Evolutionary conservation across 2,113 vertebrate genomes (phyloP).

Genomic region (Peromyscus polionotus): DNA sequence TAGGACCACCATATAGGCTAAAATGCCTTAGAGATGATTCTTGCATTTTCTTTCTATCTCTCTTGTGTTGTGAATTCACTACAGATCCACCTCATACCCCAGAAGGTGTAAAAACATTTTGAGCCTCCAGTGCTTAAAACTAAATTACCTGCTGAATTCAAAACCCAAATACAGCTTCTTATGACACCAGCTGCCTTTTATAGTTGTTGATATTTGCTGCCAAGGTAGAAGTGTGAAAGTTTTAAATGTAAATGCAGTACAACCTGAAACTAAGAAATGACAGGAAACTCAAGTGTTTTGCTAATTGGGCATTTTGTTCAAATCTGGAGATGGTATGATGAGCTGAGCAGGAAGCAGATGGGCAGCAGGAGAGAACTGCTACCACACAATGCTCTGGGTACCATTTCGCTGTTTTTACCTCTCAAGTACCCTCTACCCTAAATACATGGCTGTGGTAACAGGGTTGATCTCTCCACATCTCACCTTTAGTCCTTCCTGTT

Average conservation of each 20-base stretch:
- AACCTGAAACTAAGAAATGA: slow-evolving; percentile 14
- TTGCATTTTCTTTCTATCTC: slow-evolving; percentile 6
- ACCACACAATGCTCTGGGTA: background rate
- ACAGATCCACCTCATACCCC: background rate
- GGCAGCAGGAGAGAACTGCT: background rate
- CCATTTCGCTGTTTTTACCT: background rate
- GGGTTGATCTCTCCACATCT: background rate
- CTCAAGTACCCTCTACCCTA: background rate
- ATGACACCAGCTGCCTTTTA: background rate
- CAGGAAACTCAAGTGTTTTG: background rate
- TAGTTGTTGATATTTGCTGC: background rate
- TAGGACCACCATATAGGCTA: background rate
- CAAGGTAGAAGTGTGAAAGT: background rate
- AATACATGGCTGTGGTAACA: background rate
- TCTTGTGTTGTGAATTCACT: background rate
- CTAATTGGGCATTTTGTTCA: background rate
- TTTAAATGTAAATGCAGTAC: background rate
- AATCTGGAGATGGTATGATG: background rate
- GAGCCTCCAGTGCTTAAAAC: background rate
- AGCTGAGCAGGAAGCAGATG: background rate
- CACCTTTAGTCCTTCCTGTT: background rate
- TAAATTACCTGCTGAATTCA: background rate
- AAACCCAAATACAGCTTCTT: background rate
- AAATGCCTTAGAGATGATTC: background rate
- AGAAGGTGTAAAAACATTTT: background rate